Conservation (phyloP, 1,140 invertebrate species). For the Heliconius nattereri region DNA sequence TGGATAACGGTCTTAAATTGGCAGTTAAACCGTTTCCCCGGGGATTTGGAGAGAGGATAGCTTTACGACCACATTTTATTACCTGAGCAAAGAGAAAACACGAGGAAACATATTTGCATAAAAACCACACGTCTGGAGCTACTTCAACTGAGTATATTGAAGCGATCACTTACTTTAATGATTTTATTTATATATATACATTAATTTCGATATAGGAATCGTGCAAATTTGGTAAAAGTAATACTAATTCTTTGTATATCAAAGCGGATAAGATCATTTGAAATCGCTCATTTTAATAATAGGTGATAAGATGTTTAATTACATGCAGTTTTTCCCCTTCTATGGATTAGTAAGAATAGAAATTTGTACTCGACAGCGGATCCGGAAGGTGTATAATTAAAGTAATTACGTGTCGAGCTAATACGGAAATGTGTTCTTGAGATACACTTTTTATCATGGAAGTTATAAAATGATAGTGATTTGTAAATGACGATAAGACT, state of each 20-base stretch:
- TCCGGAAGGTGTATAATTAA: not conserved
- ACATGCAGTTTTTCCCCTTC: not conserved
- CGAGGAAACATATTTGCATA: constrained; percentile 15
- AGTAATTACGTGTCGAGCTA: not conserved
- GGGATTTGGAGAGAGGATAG: constrained; percentile 30
- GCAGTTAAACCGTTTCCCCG: constrained; percentile 48
- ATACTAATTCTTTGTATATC: not conserved
- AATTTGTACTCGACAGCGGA: not conserved
- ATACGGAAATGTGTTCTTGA: constrained; percentile 31
- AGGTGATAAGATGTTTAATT: not conserved
- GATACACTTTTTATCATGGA: constrained; percentile 25
- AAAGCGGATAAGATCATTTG: not conserved
- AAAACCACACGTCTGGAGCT: constrained; percentile 16
- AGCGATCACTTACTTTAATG: constrained; percentile 3
- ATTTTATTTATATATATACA: not conserved
- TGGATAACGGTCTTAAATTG: constrained; percentile 57
- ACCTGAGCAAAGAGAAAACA: constrained; percentile 33
- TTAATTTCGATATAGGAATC: not conserved
- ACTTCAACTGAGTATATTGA: constrained; percentile 8
- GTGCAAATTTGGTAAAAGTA: not conserved
- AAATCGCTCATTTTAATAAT: not conserved
- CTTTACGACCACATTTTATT: constrained; percentile 38
- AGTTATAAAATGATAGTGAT: constrained; percentile 24
- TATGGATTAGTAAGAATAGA: not conserved
- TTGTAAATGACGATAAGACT: not conserved